Evolutionary conservation across 2,113 vertebrate species (phyloP), one percentile per base, ranked within the genome.

Genomic region (Poeciliopsis occidentalis): DNA sequence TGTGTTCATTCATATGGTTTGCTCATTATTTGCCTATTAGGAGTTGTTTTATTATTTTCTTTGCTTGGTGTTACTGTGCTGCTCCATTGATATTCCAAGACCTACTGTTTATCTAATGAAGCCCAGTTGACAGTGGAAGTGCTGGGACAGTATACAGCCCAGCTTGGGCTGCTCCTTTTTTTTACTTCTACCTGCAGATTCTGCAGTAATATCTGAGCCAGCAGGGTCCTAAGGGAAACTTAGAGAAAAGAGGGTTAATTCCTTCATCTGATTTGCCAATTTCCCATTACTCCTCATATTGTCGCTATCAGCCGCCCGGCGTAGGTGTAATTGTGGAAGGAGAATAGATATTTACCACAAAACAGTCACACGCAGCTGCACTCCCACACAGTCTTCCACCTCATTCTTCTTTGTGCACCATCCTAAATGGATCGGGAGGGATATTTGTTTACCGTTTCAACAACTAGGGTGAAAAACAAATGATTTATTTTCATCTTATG

Each of bases 21-120:
- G 64, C 87, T 92, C 75, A 91, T 92, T 93, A 92, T 89, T 85
- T 87, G 71, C 75, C 76, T 26, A 84, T 92, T 85, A 85, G n/a
- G 31, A 12, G 41, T 66, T 60, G 64, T 81, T 83, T n/a, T 51
- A 80, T 67, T 75, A 71, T 57, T 30, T 73, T 41, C 39, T 71
- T 54, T 63, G 64, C 64, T 65, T 72, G 63, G 30, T 71, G 72
- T 84, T 81, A 84, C 11, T 44, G 68, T 31, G 71, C 31, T 69
- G 60, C 61, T 71, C 13, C 29, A 79, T 75, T 84, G 75, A 80
- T 74, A 79, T 77, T 67, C n/a, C 27, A 24, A 66, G 66, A 76
- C 76, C 47, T 19, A 44, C 67, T 30, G 34, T 30, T 12, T 8
- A 73, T 73, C 69, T 72, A 78, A 85, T 76, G 75, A 85, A 81